Base-by-base conservation (phyloP, 2,888 invertebrate species). In the Malthinus seriepunctatus region DNA sequence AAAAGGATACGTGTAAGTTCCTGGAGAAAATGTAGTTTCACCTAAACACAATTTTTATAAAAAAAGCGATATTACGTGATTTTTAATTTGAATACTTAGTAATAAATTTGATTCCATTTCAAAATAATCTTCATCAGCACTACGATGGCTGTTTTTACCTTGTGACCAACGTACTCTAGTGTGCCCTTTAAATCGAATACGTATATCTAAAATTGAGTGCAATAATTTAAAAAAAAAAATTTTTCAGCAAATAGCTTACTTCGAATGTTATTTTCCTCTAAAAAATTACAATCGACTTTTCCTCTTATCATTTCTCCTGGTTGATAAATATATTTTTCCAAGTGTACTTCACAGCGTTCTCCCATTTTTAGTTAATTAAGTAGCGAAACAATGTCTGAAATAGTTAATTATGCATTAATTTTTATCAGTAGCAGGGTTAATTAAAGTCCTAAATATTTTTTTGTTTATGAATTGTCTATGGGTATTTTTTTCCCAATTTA, bases 21-120 rank as follows among this genome's bases (percentile, higher is more conserved):
- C 56, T n/a, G 56, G 47, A 31, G 31, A 32, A 39, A 56, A 56
- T 32, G 45, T 51, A n/a, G 51, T 56, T 56, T 56, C 51, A 12
- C 32, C 56, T 56, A n/a, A 11, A 46, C 14, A n/a, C 3, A 12
- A 39, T 39, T 39, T 12, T 2, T 9, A 35, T 35, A 9, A 35
- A 35, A 35, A 9, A 3, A 35, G 9, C 35, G 9, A 35, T 5
- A 23, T 8, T 1, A 35, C 9, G 8, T 35, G 9, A 35, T n/a
- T n/a, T n/a, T n/a, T n/a, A 9, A 35, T 9, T 35, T 37, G 8
- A 39, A 12, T 49, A 48, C 55, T 4, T 42, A 8, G 10, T 37
- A 56, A 35, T 32, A 56, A 31, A 45, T 37, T 44, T 7, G 35
- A 35, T 45, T 50, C 56, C 37, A 45, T 37, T 8, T 49, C 50